These are phyloP conservation scores for Upupa epops DNA, from an alignment of 2,113 vertebrate genomes.

Conservation along the genomic window DNA sequence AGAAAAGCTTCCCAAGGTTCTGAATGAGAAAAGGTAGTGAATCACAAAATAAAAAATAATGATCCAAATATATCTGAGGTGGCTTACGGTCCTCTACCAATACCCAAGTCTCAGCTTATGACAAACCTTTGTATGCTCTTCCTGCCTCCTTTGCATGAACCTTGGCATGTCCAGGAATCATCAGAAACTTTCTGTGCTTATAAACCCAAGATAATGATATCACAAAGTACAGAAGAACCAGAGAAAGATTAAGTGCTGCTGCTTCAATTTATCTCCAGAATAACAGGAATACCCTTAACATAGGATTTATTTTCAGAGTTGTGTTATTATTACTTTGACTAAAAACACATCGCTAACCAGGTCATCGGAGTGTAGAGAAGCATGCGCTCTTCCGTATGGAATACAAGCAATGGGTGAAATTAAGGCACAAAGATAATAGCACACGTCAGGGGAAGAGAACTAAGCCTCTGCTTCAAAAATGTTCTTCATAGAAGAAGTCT, in stretches of 20 bases:
- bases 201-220: neutral
- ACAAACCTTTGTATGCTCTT: neutral
- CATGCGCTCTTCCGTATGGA: neutral
- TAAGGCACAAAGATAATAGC: constrained; percentile 34
- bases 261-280: neutral
- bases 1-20: neutral
- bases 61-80: neutral
- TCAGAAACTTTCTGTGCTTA: neutral
- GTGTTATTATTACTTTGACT: neutral
- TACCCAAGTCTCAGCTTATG: neutral
- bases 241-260: neutral
- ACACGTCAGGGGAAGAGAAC: constrained; percentile 39
- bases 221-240: neutral
- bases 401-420: constrained; percentile 45
- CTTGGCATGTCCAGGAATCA: neutral
- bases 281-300: neutral
- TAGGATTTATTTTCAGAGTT: neutral
- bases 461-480: constrained; percentile 59
- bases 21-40: constrained; percentile 16
- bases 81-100: neutral
- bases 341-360: constrained; percentile 9
- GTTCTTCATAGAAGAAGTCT: constrained; percentile 27
- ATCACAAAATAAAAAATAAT: neutral
- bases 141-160: neutral
- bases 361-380: neutral